phyloP scores from a whole-genome alignment of 2,888 invertebrate genomes.

The Eurytoma californica region DNA sequence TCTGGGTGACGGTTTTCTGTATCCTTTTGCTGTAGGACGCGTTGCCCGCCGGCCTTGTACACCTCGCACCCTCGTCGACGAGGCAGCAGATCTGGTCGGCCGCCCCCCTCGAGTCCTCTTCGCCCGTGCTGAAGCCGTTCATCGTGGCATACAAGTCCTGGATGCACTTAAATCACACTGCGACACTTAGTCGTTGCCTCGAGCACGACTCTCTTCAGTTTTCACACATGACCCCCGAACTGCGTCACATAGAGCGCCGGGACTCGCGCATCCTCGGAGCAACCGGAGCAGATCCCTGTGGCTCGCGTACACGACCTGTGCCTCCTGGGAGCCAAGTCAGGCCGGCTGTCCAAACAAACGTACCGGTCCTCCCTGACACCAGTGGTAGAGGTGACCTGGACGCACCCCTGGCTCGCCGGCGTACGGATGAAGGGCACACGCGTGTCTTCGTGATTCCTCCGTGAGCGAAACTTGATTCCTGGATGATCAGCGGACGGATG shows the following conservation, averaged over 20 bases:
- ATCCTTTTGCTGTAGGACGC: constrained; percentile 98
- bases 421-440: not conserved
- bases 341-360: too few relatives aligned
- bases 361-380: too few relatives aligned
- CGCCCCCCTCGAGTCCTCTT: constrained; percentile 92
- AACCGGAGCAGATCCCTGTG: too few relatives aligned
- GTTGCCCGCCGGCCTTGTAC: constrained; percentile 91
- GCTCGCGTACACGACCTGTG: too few relatives aligned
- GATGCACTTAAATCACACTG: too few relatives aligned
- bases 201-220: too few relatives aligned
- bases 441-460: not conserved
- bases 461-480: not conserved
- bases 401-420: not conserved
- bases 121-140: constrained; percentile 94
- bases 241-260: too few relatives aligned
- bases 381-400: too few relatives aligned
- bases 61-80: constrained; percentile 91
- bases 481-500: not conserved
- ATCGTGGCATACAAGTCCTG: constrained; percentile 70
- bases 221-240: too few relatives aligned
- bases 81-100: constrained; percentile 94
- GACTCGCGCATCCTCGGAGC: too few relatives aligned
- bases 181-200: not conserved
- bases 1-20: constrained; percentile 95
- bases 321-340: not conserved